phyloP scores from a whole-genome alignment of 2,797 vertebrate genomes.

The Eulemur rubriventer region DNA sequence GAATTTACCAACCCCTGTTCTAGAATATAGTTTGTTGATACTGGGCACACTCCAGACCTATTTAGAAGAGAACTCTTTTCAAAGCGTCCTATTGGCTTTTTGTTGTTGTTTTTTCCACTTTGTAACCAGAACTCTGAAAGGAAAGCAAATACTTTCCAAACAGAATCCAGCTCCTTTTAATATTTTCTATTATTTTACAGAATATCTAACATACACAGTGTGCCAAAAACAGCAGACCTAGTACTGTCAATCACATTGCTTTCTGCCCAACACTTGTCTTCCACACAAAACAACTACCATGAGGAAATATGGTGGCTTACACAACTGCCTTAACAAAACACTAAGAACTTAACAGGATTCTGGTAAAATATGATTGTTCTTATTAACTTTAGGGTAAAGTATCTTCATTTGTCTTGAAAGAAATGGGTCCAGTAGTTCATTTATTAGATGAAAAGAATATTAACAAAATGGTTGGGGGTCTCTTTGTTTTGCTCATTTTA shows the following conservation, averaged over 20 bases:
- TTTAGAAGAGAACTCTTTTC: not conserved
- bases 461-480: not conserved
- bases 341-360: not conserved
- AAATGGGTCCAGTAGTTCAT: slow-evolving; percentile 10
- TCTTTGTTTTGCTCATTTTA: not conserved
- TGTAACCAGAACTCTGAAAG: not conserved
- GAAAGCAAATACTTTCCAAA: not conserved
- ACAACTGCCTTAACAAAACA: slow-evolving; percentile 51
- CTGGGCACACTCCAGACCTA: not conserved
- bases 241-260: slow-evolving; percentile 48
- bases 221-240: not conserved
- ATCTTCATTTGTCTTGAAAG: slow-evolving; percentile 49
- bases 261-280: slow-evolving; percentile 55
- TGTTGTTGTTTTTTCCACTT: not conserved
- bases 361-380: not conserved
- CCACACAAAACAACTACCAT: slow-evolving; percentile 49
- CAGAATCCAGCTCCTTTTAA: not conserved
- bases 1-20: not conserved
- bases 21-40: not conserved
- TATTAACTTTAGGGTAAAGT: not conserved
- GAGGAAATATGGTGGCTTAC: slow-evolving; percentile 39
- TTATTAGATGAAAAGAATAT: not conserved
- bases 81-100: not conserved
- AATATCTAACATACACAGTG: not conserved
- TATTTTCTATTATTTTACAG: not conserved